These are phyloP conservation scores for Corythaixoides concolor DNA, from an alignment of 2,113 vertebrate genomes.

Conservation along the genomic window DNA sequence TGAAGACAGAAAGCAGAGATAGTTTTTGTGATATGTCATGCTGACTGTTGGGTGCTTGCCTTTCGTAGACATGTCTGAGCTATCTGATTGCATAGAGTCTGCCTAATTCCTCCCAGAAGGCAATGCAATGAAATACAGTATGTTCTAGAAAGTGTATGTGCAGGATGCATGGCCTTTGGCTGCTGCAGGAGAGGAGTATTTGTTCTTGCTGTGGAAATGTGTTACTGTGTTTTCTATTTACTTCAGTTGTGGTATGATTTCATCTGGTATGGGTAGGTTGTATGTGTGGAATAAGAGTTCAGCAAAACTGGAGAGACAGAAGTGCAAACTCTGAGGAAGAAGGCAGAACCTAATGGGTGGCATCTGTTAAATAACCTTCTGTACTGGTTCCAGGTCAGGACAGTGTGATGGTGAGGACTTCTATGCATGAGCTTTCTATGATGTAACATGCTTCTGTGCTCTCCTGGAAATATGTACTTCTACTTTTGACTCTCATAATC, in stretches of 20 bases:
- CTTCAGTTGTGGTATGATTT: background rate
- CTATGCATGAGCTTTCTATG: background rate
- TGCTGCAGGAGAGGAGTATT: background rate
- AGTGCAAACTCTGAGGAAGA: background rate
- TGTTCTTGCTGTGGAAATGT: background rate
- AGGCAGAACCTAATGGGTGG: background rate
- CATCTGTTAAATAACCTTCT: background rate
- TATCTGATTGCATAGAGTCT: background rate
- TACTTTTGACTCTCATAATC: background rate
- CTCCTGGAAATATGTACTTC: background rate
- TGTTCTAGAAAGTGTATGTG: background rate
- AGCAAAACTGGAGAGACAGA: background rate
- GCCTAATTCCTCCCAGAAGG: background rate
- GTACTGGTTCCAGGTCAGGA: background rate
- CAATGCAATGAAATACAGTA: background rate
- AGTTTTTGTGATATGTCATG: background rate
- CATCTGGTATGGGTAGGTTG: background rate
- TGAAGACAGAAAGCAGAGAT: background rate
- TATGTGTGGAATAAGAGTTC: background rate
- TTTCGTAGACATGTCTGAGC: background rate
- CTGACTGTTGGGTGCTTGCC: background rate
- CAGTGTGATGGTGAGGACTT: background rate
- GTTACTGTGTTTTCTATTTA: background rate
- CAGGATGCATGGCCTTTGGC: background rate
- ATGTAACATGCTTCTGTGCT: background rate